These are phyloP conservation scores for Oriolus oriolus DNA, from an alignment of 2,113 vertebrate species.

Conservation along the genomic window DNA sequence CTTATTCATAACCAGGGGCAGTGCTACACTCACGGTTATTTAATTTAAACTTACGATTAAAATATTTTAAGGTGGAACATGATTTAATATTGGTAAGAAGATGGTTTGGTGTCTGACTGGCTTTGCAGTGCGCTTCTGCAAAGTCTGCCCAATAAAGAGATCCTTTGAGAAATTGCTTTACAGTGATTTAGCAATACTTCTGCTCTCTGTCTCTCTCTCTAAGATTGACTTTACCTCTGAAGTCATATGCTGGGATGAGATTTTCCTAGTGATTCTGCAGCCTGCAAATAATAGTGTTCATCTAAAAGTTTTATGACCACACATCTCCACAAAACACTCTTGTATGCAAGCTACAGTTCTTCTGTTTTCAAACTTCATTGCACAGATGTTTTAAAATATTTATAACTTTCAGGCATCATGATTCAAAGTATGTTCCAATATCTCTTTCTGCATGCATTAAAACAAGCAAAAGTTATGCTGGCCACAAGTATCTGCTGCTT, in stretches of 20 bases:
- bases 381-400: background rate
- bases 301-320: background rate
- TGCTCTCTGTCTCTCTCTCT: background rate
- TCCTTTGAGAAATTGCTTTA: background rate
- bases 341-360: slow-evolving; percentile 2
- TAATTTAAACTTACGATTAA: background rate
- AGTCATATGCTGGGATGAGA: background rate
- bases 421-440: background rate
- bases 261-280: slow-evolving; percentile 52
- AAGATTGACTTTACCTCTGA: background rate
- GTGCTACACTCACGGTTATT: background rate
- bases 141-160: background rate
- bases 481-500: background rate
- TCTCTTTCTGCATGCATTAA: background rate
- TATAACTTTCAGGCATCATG: background rate
- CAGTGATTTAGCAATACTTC: background rate
- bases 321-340: background rate
- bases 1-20: background rate
- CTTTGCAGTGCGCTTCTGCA: background rate
- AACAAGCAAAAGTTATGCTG: background rate
- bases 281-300: slow-evolving; percentile 53
- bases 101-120: background rate
- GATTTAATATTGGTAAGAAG: background rate
- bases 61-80: background rate
- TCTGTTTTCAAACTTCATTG: background rate